Evolutionary conservation across 2,797 vertebrate genomes (phyloP), one percentile per base, ranked within the genome.

Genomic region (Leuciscus waleckii): DNA sequence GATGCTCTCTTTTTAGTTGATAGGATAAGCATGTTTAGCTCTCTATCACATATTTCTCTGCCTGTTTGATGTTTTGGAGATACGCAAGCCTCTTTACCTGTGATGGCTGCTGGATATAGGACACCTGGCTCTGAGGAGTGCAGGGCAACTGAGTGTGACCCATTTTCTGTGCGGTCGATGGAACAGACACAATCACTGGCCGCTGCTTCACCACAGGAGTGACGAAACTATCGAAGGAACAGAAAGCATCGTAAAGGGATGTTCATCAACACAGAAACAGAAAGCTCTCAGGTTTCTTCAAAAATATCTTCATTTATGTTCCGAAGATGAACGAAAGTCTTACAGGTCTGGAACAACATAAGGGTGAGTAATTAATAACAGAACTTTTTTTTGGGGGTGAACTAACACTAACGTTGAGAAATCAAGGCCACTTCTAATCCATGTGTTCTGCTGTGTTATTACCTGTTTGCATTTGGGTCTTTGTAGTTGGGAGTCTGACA

Each of bases 151-250:
- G 93, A 86, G 82, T 11, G 0, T 89, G 79, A 88, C 58, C 79
- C 7, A 94, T 94, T 90, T 90, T 92, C 85, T 94, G 96, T 9
- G 96, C 92, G 84, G 96, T 94, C 70, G 96, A 95, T 49, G 94
- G 91, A 1, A 93, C 93, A 54, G 90, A 88, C 77, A 88, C 86
- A 46, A 93, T 88, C 61, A 92, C 89, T 21, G 95, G 92, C 16
- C 89, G 91, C 91, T 93, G 95, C 91, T 95, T 97, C 54, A 96
- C 91, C 74, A 98, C 92, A 23, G 98, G 97, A 3, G 98, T 98
- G 84, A 94, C 79, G 41, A 94, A 94, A 89, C 95, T 96, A 87
- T 79, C 1, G 70, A 76, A 32, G 90, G 83, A 87, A 79, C 41
- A 5, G 23, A 54, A 37, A 37, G 58, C 75, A n/a, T 69, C 5